A percentile compares a stretch with the other conserved stretches of the same genome.
Evolutionary conservation across 2,797 vertebrate species (phyloP).

Genomic region (Eurystomus glaucurus): DNA sequence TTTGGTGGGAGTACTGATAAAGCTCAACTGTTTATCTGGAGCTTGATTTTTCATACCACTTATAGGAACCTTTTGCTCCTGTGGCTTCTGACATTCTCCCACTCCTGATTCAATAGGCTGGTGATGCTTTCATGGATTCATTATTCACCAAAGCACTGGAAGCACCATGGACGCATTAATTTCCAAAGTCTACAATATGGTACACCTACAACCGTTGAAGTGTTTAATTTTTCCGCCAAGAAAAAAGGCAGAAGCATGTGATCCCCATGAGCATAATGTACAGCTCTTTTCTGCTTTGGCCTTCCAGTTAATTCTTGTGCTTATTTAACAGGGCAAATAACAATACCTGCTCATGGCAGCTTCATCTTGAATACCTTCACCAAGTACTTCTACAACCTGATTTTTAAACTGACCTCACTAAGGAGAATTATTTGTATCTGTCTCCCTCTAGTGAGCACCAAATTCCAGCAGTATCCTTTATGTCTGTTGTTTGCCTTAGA

Average conservation of each 20-base stretch:
- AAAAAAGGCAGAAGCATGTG: neutral
- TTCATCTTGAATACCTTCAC: constrained; percentile 38
- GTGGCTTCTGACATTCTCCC: neutral
- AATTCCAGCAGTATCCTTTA: constrained; percentile 18
- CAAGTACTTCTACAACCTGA: constrained; percentile 9
- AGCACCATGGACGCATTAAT: neutral
- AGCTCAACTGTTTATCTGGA: neutral
- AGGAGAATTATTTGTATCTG: constrained; percentile 83
- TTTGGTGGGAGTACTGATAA: neutral
- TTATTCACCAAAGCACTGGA: neutral
- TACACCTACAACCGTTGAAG: neutral
- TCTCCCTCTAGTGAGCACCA: constrained; percentile 87
- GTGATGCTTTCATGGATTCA: neutral
- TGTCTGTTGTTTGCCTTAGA: neutral
- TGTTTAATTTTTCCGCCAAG: neutral
- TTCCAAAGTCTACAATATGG: neutral
- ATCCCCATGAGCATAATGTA: neutral
- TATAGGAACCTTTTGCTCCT: neutral
- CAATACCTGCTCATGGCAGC: neutral
- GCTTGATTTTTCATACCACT: neutral
- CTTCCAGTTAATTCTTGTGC: neutral
- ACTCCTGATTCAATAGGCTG: neutral
- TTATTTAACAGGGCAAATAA: neutral
- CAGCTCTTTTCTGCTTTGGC: neutral
- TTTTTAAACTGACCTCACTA: constrained; percentile 62